Evolutionary conservation across 1,140 invertebrate genomes (phyloP).

Genomic region (Drosophila triauraria): DNA sequence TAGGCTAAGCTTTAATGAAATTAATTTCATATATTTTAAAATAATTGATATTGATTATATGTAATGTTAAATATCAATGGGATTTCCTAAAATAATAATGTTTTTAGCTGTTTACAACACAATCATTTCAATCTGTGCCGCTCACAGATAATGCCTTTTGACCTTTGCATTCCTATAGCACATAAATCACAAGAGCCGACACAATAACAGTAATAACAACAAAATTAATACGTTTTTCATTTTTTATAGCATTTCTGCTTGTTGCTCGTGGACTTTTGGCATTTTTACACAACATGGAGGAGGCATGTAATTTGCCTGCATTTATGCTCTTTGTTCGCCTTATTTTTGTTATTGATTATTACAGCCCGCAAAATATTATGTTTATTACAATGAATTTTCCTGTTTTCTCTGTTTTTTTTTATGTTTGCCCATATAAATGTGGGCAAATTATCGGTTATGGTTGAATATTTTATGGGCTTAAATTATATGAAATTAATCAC

Average conservation of each 20-base stretch:
- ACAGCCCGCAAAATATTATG: slow-evolving; percentile 22
- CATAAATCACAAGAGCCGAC: slow-evolving; percentile 42
- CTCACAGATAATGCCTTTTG: slow-evolving; percentile 22
- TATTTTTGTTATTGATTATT: slow-evolving; percentile 47
- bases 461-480: slow-evolving; percentile 24
- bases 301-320: slow-evolving; percentile 37
- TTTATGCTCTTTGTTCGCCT: slow-evolving; percentile 6
- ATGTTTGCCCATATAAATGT: slow-evolving; percentile 30
- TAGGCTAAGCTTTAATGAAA: slow-evolving; percentile 5
- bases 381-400: slow-evolving; percentile 23
- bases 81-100: not conserved
- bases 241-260: slow-evolving; percentile 30
- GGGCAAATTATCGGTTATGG: slow-evolving; percentile 40
- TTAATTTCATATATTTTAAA: not conserved
- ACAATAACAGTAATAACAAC: not conserved
- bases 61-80: not conserved
- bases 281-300: slow-evolving; percentile 21
- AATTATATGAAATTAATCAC: slow-evolving; percentile 49
- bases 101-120: not conserved
- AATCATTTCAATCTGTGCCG: not conserved
- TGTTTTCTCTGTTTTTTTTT: slow-evolving; percentile 1
- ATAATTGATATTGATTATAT: not conserved
- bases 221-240: slow-evolving; percentile 29
- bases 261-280: slow-evolving; percentile 28
- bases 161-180: slow-evolving; percentile 54